Percentiles rank a stretch among this genome's conserved stretches.
Conservation (phyloP, 2,888 invertebrate genomes). For the Leptopilina myrica region DNA sequence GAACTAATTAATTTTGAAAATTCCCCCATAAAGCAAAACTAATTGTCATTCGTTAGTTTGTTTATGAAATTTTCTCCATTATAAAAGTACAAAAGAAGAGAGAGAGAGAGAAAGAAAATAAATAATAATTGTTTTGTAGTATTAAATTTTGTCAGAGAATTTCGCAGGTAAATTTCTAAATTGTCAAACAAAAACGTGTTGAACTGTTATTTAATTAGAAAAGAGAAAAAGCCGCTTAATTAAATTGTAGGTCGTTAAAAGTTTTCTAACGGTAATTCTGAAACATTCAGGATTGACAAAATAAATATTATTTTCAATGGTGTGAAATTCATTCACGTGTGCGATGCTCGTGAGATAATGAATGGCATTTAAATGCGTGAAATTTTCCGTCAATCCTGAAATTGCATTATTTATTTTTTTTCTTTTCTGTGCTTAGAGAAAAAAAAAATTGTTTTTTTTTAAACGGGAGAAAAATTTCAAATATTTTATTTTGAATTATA, state of each 20-base stretch:
- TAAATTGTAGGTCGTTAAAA: background rate
- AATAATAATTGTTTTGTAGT: background rate
- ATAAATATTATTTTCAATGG: slow-evolving; percentile 8
- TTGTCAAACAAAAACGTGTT: no score
- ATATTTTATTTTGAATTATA: no score
- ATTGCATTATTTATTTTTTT: background rate
- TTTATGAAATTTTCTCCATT: background rate
- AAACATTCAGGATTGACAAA: background rate
- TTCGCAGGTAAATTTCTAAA: no score
- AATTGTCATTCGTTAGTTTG: no score
- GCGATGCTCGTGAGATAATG: background rate
- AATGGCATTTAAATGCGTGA: background rate
- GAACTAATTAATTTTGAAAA: no score
- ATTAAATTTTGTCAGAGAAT: background rate
- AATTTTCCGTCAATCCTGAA: background rate
- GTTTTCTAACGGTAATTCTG: slow-evolving; percentile 5
- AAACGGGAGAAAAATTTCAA: no score
- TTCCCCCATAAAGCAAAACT: no score
- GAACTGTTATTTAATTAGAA: slow-evolving; percentile 6
- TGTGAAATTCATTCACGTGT: background rate
- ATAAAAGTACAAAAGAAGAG: background rate
- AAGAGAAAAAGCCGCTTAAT: slow-evolving; percentile 5
- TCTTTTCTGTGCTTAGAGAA: no score
- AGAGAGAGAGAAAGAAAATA: no score
- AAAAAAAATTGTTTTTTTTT: no score